These are phyloP conservation scores for Heliothis peltigera DNA, from an alignment of 2,888 invertebrate species.

Conservation along the genomic window DNA sequence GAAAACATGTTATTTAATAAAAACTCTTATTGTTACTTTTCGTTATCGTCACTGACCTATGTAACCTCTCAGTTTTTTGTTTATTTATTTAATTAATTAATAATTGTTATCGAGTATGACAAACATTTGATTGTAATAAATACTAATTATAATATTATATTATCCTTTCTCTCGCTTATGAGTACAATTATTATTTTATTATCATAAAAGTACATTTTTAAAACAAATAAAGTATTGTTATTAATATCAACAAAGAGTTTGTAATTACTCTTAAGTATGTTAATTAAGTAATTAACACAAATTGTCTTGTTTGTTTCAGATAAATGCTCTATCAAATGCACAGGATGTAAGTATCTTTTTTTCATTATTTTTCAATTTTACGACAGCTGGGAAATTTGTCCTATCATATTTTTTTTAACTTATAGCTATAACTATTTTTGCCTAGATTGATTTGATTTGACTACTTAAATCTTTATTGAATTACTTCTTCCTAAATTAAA, in stretches of 20 bases:
- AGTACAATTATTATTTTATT: background rate
- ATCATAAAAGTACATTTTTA: background rate
- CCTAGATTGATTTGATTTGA: too few species aligned
- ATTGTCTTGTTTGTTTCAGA: slow-evolving; percentile 83
- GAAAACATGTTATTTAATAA: background rate
- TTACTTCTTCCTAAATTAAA: too few species aligned
- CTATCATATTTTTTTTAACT: too few species aligned
- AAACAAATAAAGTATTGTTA: slow-evolving; percentile 14
- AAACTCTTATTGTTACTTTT: background rate
- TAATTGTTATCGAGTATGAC: background rate
- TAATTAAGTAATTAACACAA: slow-evolving; percentile 57
- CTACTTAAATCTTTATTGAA: too few species aligned
- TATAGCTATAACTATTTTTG: too few species aligned
- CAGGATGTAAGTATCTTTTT: slow-evolving; percentile 81
- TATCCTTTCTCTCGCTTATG: too few species aligned
- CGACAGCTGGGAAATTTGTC: background rate
- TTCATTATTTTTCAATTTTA: background rate
- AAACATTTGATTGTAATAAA: background rate
- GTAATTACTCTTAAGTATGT: slow-evolving; percentile 33
- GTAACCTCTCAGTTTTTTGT: background rate
- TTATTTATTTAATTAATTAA: background rate
- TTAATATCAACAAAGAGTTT: slow-evolving; percentile 34
- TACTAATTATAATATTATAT: background rate
- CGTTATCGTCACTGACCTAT: background rate
- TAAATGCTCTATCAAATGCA: slow-evolving; percentile 81